These are phyloP conservation scores for Stichopus horrens DNA, from an alignment of 53 echinoderm and acorn worm genomes.

Conservation along the genomic window DNA sequence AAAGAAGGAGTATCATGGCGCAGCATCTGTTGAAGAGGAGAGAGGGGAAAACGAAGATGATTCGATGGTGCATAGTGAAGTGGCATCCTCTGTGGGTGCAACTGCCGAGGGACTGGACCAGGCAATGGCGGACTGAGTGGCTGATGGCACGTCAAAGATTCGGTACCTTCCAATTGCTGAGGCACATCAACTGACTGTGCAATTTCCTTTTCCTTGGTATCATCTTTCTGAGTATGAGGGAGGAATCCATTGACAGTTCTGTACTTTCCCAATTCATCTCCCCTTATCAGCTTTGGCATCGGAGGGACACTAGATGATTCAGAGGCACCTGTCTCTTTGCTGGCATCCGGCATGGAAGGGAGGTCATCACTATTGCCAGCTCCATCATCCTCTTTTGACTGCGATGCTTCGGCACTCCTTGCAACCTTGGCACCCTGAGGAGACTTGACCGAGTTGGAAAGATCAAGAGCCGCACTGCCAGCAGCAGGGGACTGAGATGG, in stretches of 20 bases:
- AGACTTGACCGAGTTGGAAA: background rate
- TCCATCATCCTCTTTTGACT: background rate
- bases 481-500: constrained; percentile 19
- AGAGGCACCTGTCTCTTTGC: background rate
- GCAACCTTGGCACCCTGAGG: constrained; percentile 35
- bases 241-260: constrained; percentile 20
- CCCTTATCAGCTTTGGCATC: constrained; percentile 47
- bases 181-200: background rate
- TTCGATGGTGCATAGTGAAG: constrained; percentile 41
- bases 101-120: background rate
- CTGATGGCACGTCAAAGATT: constrained; percentile 2
- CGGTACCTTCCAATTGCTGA: background rate
- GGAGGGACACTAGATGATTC: constrained; percentile 14
- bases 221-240: background rate
- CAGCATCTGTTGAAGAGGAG: constrained; percentile 45
- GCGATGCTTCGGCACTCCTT: background rate
- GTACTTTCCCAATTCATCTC: constrained; percentile 43
- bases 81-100: constrained; percentile 17
- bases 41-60: constrained; percentile 19
- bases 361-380: background rate
- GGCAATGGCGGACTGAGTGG: background rate
- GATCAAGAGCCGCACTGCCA: constrained; percentile 23
- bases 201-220: background rate
- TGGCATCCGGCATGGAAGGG: background rate
- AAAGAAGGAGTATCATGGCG: background rate